These are phyloP conservation scores for Anastrepha obliqua DNA, from an alignment of 1,140 invertebrate genomes.

Conservation along the genomic window DNA sequence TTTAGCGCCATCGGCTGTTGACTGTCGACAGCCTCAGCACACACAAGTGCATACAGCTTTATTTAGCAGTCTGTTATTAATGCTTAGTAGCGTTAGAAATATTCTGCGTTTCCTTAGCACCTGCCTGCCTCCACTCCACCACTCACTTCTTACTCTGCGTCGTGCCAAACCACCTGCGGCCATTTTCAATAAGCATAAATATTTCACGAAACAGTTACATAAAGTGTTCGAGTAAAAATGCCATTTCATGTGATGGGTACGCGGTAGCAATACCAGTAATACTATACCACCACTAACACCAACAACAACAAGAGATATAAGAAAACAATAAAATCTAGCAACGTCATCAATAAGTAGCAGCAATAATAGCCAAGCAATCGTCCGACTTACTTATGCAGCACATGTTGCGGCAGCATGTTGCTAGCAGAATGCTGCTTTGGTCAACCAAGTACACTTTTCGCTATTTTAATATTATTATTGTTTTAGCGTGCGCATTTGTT, in stretches of 20 bases:
- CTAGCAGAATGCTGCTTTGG: background rate
- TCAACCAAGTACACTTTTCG: too few species aligned
- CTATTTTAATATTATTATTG: constrained; percentile 43
- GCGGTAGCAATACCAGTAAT: background rate
- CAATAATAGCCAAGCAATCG: constrained; percentile 10
- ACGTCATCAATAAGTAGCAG: constrained; percentile 2
- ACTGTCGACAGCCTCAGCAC: background rate
- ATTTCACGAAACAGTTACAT: constrained; percentile 51
- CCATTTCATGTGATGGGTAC: background rate
- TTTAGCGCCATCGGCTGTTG: constrained; percentile 27
- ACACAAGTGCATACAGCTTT: background rate
- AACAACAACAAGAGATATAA: background rate
- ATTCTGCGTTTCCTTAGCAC: constrained; percentile 12
- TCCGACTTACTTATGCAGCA: background rate
- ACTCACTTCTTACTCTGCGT: background rate
- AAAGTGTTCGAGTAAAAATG: constrained; percentile 22
- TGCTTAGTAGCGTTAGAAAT: constrained; percentile 19
- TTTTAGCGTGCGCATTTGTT: background rate
- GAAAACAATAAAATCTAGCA: background rate
- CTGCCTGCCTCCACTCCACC: background rate
- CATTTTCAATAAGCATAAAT: constrained; percentile 50
- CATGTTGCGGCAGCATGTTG: constrained; percentile 36
- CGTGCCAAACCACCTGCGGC: background rate
- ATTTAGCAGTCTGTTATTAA: background rate
- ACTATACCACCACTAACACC: background rate